A percentile compares a stretch with the other conserved stretches of the same genome.
Evolutionary conservation across 2,113 vertebrate species (phyloP).

Genomic region (Numida meleagris): DNA sequence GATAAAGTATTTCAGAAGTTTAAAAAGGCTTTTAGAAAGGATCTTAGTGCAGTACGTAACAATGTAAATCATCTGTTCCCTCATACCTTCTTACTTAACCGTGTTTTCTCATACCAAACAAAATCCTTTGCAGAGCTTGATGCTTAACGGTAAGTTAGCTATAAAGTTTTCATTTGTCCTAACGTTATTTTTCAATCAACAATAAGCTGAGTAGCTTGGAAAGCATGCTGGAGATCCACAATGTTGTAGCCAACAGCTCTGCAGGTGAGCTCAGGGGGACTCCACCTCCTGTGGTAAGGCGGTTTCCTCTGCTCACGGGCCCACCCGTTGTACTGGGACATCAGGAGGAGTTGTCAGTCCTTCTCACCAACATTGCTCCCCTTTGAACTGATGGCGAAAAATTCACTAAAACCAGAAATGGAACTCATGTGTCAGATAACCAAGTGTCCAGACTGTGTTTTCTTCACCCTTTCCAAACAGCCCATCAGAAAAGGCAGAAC

Average conservation of each 20-base stretch:
- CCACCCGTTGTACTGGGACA: background rate
- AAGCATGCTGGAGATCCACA: background rate
- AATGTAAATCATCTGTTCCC: background rate
- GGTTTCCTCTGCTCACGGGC: background rate
- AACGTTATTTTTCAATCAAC: background rate
- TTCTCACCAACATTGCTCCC: background rate
- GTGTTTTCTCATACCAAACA: background rate
- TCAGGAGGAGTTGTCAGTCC: background rate
- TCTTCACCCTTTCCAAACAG: background rate
- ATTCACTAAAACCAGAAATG: background rate
- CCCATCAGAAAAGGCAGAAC: background rate
- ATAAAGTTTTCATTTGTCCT: background rate
- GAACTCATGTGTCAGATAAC: accelerated
- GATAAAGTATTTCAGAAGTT: background rate
- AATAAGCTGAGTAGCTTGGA: background rate
- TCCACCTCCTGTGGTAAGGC: accelerated
- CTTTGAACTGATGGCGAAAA: background rate
- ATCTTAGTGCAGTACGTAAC: background rate
- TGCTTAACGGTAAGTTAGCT: background rate
- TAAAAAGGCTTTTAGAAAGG: background rate
- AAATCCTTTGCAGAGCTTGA: background rate
- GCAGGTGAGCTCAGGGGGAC: background rate
- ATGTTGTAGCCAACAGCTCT: background rate
- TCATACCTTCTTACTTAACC: background rate
- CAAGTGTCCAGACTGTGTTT: background rate